phyloP scores from a whole-genome alignment of 2,113 vertebrate species.

The Cacatua alba region DNA sequence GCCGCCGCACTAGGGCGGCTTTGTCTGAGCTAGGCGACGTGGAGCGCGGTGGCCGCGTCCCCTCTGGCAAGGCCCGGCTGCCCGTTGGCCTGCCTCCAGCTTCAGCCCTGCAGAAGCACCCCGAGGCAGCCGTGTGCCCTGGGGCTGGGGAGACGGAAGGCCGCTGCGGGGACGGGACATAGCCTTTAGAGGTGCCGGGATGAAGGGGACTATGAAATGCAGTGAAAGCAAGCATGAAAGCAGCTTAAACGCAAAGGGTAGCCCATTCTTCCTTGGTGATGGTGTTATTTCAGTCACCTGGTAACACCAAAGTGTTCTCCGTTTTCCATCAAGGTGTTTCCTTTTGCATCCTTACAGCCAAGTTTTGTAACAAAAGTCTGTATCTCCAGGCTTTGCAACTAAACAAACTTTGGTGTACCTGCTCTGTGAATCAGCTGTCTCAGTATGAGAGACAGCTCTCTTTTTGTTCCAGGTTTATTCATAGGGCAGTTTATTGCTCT shows the following conservation, averaged over 20 bases:
- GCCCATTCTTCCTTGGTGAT: rapidly evolving
- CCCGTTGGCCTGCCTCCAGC: neutral
- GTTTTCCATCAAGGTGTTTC: neutral
- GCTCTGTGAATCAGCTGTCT: neutral
- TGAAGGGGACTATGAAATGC: neutral
- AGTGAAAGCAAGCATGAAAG: neutral
- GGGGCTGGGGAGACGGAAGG: neutral
- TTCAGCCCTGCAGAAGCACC: rapidly evolving
- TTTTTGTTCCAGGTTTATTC: neutral
- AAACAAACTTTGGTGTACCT: rapidly evolving
- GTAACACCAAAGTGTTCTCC: rapidly evolving
- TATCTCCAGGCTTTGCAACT: neutral
- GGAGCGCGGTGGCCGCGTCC: rapidly evolving
- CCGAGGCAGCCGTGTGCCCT: neutral
- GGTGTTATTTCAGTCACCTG: neutral
- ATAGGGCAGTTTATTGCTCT: neutral
- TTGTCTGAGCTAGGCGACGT: neutral
- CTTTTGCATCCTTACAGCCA: neutral
- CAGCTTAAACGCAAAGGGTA: neutral
- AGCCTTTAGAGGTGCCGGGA: neutral
- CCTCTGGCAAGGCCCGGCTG: neutral
- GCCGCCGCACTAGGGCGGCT: rapidly evolving
- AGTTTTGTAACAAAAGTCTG: neutral
- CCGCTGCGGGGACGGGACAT: neutral
- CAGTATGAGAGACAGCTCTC: rapidly evolving